Percentiles rank a stretch among this genome's conserved stretches.
Conservation (phyloP, 2,888 invertebrate genomes). For the Halictus ligatus region DNA sequence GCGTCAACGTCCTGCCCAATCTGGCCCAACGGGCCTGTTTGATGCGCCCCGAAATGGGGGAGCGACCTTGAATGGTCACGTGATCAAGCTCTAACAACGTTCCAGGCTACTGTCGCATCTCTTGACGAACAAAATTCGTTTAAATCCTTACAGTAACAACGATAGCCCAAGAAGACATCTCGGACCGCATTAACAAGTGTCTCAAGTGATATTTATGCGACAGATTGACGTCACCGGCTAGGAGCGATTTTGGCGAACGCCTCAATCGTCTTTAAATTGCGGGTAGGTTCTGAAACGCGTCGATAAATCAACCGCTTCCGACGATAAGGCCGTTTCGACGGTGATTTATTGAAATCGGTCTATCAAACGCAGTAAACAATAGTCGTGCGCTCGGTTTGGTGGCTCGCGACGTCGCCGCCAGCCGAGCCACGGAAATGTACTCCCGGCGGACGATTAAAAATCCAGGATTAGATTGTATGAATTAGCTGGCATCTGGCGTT, state of each 20-base stretch:
- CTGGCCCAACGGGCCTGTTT: background rate
- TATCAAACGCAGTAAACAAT: slow-evolving; percentile 42
- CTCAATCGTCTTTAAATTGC: slow-evolving; percentile 1
- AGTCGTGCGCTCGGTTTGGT: slow-evolving; percentile 2
- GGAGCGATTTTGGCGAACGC: slow-evolving; percentile 4
- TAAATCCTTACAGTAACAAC: background rate
- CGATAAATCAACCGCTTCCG: slow-evolving; percentile 52
- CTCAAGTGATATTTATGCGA: slow-evolving; percentile 40
- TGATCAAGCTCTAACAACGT: background rate
- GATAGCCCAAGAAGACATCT: background rate
- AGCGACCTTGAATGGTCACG: background rate
- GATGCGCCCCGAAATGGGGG: too few species aligned
- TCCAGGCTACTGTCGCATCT: background rate
- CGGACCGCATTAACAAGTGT: background rate
- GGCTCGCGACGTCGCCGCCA: slow-evolving; percentile 32
- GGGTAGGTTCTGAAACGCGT: slow-evolving; percentile 23
- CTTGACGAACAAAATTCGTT: background rate
- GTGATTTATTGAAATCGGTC: slow-evolving; percentile 61
- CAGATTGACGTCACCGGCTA: slow-evolving; percentile 7
- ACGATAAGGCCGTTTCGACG: slow-evolving; percentile 43
- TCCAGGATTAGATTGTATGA: slow-evolving; percentile 63
- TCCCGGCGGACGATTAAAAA: slow-evolving; percentile 56
- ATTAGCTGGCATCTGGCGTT: slow-evolving; percentile 56
- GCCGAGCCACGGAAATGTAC: slow-evolving; percentile 50
- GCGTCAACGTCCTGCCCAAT: background rate